phyloP scores from a whole-genome alignment of 2,113 vertebrate species.

The Potamarius usumacintae region DNA sequence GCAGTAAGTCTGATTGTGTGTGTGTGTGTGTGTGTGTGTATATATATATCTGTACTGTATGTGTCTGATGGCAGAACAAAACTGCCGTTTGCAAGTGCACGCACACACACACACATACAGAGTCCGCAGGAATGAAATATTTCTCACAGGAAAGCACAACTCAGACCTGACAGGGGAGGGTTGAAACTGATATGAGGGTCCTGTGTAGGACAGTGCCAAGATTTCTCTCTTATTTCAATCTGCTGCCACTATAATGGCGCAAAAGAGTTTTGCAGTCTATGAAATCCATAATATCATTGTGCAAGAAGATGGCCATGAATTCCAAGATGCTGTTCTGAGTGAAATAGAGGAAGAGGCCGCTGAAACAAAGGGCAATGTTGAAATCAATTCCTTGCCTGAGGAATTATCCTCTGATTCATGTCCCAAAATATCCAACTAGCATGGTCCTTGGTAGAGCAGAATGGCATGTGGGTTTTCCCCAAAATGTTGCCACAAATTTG shows the following conservation, averaged over 20 bases:
- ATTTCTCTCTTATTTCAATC: not conserved
- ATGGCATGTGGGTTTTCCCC: not conserved
- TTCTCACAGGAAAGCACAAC: not conserved
- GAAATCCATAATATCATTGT: not conserved
- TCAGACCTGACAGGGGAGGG: not conserved
- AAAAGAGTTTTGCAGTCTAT: not conserved
- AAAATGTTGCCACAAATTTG: not conserved
- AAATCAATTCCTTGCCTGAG: not conserved
- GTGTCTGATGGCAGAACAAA: not conserved
- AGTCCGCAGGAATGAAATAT: not conserved
- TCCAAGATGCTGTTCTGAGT: not conserved
- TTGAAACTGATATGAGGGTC: not conserved
- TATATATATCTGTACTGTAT: not conserved
- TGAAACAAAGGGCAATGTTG: not conserved
- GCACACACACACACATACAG: not conserved
- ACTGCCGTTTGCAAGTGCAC: not conserved
- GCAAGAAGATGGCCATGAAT: not conserved
- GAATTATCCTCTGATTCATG: not conserved
- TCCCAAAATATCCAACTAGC: not conserved
- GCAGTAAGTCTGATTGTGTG: not conserved
- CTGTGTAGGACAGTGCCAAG: not conserved
- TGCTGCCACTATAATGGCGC: not conserved
- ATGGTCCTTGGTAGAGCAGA: not conserved
- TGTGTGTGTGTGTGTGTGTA: not conserved
- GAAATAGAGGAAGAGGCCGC: not conserved